phyloP scores from a whole-genome alignment of 2,797 vertebrate species.

The Poeciliopsis infans region DNA sequence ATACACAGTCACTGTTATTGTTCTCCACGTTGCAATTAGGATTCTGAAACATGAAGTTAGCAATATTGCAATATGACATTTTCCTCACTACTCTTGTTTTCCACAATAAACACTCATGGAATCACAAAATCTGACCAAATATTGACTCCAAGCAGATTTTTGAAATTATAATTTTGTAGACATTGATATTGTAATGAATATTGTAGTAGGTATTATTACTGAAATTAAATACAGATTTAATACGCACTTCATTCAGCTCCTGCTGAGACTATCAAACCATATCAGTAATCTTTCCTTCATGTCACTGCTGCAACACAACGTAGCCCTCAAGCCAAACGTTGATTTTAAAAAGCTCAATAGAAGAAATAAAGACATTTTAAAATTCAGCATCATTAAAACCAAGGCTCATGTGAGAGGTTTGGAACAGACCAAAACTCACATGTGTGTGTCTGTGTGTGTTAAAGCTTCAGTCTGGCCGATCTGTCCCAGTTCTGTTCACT shows the following conservation, averaged over 20 bases:
- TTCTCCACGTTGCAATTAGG: neutral
- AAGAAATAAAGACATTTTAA: neutral
- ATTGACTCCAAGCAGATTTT: neutral
- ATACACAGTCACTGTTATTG: neutral
- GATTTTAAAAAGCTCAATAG: neutral
- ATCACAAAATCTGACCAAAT: neutral
- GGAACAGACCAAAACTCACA: conserved; percentile 15
- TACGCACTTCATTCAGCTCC: neutral
- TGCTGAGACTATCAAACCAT: neutral
- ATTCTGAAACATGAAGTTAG: neutral
- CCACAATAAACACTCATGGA: no score
- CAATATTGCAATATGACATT: no score
- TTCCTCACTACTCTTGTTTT: no score
- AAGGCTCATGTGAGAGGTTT: conserved; percentile 8
- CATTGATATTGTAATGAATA: neutral
- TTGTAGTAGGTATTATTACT: neutral
- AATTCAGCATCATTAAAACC: neutral
- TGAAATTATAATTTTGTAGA: no score
- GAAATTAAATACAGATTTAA: neutral
- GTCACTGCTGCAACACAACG: neutral
- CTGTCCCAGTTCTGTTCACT: conserved; percentile 80
- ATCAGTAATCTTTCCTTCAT: neutral
- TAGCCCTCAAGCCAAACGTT: neutral
- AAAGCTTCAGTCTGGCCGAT: conserved; percentile 36
- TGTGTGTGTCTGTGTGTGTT: conserved; percentile 20